phyloP scores from a whole-genome alignment of 2,888 invertebrate genomes.

The Drosophila helvetica region DNA sequence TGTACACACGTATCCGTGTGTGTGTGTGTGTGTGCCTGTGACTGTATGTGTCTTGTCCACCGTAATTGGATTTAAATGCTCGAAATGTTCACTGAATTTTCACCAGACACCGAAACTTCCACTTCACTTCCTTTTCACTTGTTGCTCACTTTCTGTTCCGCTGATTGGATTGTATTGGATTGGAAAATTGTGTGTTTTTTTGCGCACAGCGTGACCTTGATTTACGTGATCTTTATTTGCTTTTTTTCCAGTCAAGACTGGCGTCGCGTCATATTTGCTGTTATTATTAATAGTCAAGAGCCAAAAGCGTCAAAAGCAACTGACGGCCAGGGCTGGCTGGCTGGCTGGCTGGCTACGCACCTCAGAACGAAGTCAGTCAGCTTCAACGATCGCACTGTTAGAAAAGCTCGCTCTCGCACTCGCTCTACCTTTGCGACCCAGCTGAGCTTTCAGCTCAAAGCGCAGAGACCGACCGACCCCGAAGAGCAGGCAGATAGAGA shows the following conservation, averaged over 20 bases:
- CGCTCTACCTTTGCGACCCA: no score
- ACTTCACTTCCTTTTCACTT: conserved; percentile 25
- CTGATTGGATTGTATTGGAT: background rate
- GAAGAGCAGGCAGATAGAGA: conserved; percentile 10
- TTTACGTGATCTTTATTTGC: conserved; percentile 20
- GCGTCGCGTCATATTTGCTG: conserved; percentile 60
- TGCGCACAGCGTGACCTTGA: conserved; percentile 59
- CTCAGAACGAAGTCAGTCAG: conserved; percentile 53
- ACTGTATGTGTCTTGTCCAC: conserved; percentile 13
- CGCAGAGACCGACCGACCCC: conserved; percentile 6
- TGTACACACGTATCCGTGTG: background rate
- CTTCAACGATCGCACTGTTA: conserved; percentile 42
- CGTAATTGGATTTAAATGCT: conserved; percentile 58
- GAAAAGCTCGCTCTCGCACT: conserved; percentile 45
- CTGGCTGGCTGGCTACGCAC: conserved; percentile 42
- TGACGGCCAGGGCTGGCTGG: conserved; percentile 26
- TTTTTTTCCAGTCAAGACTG: conserved; percentile 38
- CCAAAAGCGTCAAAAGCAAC: conserved; percentile 60
- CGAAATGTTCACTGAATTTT: conserved; percentile 23
- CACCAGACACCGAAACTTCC: conserved; percentile 9
- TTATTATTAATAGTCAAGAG: conserved; percentile 67
- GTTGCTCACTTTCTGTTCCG: background rate
- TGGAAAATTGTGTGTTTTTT: conserved; percentile 9
- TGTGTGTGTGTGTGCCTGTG: background rate
- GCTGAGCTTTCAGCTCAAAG: conserved; percentile 33